Conservation (phyloP, 1,140 invertebrate species). For the Calycopis cecrops region DNA sequence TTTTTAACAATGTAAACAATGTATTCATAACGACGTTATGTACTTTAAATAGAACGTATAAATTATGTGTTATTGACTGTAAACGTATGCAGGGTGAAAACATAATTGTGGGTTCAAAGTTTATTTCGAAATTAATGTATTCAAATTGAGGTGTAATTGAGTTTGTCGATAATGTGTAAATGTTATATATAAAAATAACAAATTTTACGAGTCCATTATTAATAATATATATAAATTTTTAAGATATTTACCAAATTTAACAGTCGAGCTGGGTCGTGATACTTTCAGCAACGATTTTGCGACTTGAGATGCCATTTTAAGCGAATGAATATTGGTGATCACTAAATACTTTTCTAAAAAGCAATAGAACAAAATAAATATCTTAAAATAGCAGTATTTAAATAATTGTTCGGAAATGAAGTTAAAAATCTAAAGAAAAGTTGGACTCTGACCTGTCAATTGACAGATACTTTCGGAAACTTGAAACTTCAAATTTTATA, state of each 20-base stretch:
- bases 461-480: slow-evolving; percentile 12
- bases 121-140: slow-evolving; percentile 16
- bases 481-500: too few species aligned
- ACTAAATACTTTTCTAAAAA: background rate
- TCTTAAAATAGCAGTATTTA: slow-evolving; percentile 28
- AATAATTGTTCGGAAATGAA: slow-evolving; percentile 18
- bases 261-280: slow-evolving; percentile 42
- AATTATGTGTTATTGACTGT: too few species aligned
- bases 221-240: slow-evolving; percentile 19
- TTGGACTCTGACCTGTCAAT: slow-evolving; percentile 64
- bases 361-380: background rate
- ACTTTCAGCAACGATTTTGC: slow-evolving; percentile 56
- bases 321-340: background rate
- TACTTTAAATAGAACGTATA: slow-evolving; percentile 3
- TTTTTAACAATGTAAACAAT: too few species aligned
- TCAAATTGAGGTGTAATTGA: background rate
- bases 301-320: slow-evolving; percentile 58
- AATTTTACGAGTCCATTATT: background rate
- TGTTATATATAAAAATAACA: background rate
- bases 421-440: slow-evolving; percentile 37
- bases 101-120: slow-evolving; percentile 24
- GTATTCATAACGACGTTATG: background rate
- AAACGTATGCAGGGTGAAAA: background rate
- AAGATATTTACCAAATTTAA: slow-evolving; percentile 52
- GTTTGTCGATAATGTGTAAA: background rate